phyloP scores from a whole-genome alignment of 2,113 vertebrate species.

The Acanthochromis polyacanthus region DNA sequence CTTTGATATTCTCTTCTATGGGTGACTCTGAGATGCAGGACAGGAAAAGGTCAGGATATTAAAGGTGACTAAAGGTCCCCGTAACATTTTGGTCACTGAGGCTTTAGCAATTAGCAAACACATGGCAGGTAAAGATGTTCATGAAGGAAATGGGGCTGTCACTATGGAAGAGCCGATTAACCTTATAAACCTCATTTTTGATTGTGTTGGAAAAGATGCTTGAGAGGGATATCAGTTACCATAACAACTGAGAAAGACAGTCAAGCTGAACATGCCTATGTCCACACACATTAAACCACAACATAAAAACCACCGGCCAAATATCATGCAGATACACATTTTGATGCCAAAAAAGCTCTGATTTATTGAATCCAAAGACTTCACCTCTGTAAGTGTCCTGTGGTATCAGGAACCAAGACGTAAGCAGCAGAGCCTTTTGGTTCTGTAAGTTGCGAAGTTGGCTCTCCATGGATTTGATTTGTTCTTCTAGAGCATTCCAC shows the following conservation, averaged over 20 bases:
- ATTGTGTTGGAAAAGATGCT: background rate
- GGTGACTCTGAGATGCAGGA: conserved; percentile 15
- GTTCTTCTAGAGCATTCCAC: too few species aligned
- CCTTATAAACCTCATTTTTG: conserved; percentile 20
- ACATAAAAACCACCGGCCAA: too few species aligned
- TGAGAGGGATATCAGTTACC: background rate
- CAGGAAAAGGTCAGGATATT: conserved; percentile 58
- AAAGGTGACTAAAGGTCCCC: conserved; percentile 33
- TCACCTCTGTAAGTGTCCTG: too few species aligned
- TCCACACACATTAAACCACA: background rate
- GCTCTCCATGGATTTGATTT: too few species aligned
- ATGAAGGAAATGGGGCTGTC: conserved; percentile 11
- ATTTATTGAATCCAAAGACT: too few species aligned
- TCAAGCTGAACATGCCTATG: conserved; percentile 4
- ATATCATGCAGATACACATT: too few species aligned
- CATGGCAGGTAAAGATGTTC: conserved; percentile 28
- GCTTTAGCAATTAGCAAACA: conserved; percentile 49
- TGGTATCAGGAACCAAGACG: too few species aligned
- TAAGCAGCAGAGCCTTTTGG: too few species aligned
- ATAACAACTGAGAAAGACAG: conserved; percentile 6
- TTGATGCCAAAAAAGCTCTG: too few species aligned
- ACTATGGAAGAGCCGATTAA: conserved; percentile 26
- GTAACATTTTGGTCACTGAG: conserved; percentile 28
- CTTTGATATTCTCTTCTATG: conserved; percentile 35
- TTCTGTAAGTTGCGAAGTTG: too few species aligned